A percentile compares a stretch with the other conserved stretches of the same genome.
Evolutionary conservation across 2,797 vertebrate genomes (phyloP).

Genomic region (Peromyscus attwateri): DNA sequence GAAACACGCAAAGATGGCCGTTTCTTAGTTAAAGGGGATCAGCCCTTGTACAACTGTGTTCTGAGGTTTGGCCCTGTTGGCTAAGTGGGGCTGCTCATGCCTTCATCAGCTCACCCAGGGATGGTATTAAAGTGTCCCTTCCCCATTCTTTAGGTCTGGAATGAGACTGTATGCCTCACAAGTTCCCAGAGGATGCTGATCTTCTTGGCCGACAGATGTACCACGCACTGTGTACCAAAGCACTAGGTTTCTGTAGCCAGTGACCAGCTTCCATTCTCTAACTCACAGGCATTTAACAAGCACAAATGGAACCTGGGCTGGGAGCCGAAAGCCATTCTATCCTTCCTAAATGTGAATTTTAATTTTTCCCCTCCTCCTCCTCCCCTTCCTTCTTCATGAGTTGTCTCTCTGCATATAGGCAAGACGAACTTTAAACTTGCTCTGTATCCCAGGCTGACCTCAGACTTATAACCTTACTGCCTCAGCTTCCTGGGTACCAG

Average conservation of each 20-base stretch:
- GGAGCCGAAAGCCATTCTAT: neutral
- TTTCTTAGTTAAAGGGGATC: neutral
- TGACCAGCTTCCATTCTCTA: neutral
- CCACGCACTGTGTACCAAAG: fast-evolving
- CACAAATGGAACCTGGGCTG: neutral
- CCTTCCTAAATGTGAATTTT: neutral
- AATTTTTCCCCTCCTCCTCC: neutral
- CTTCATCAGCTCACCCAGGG: neutral
- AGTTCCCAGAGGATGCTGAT: neutral
- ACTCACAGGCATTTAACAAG: neutral
- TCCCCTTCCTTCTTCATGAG: neutral
- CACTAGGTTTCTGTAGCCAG: neutral
- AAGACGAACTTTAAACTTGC: neutral
- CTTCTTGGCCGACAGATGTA: neutral
- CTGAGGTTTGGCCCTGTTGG: neutral
- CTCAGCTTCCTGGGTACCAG: neutral
- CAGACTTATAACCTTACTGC: neutral
- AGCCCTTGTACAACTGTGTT: neutral
- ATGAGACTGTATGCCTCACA: neutral
- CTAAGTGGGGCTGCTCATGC: neutral
- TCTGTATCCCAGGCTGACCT: neutral
- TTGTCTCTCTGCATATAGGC: neutral
- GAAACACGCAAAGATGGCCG: neutral
- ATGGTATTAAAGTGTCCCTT: neutral
- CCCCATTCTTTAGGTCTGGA: neutral